Conservation (phyloP, 2,113 vertebrate genomes). For the Periophthalmus modestus region DNA sequence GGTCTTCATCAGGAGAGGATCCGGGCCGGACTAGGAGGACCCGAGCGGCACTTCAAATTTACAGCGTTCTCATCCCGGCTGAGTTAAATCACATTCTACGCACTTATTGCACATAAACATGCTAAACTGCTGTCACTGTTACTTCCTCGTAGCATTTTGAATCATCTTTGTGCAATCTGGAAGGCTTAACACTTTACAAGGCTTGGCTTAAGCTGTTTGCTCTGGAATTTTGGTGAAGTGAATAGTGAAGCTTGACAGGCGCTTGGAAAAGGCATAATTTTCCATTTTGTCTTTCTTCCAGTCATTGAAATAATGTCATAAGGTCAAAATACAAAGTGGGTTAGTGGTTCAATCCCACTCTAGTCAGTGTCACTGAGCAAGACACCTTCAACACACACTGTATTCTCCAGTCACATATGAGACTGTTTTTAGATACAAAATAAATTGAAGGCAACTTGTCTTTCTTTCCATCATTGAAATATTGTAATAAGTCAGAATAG, state of each 20-base stretch:
- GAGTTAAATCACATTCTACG: conserved; percentile 65
- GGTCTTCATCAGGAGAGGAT: conserved; percentile 63
- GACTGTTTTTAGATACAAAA: background rate
- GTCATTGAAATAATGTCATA: too few relatives aligned
- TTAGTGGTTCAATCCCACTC: too few relatives aligned
- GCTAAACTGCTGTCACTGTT: conserved; percentile 3
- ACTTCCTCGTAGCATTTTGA: background rate
- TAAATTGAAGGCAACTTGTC: background rate
- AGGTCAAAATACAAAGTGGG: too few relatives aligned
- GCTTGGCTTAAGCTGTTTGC: background rate
- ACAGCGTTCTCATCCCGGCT: conserved; percentile 55
- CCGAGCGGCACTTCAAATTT: conserved; percentile 60
- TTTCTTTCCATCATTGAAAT: background rate
- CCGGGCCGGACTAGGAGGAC: conserved; percentile 32
- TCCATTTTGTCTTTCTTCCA: background rate
- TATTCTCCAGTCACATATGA: background rate
- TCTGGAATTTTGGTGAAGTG: background rate
- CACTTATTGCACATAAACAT: conserved; percentile 65
- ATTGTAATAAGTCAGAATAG: too few relatives aligned
- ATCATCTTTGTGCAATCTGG: conserved; percentile 5
- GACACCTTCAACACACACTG: too few relatives aligned
- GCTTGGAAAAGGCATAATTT: background rate
- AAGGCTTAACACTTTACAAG: conserved; percentile 12
- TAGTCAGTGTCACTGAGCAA: too few relatives aligned
- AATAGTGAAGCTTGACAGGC: background rate